Evolutionary conservation across 2,888 invertebrate species (phyloP), one percentile per base, ranked within the genome.

Genomic region (Opisthograptis luteolata): DNA sequence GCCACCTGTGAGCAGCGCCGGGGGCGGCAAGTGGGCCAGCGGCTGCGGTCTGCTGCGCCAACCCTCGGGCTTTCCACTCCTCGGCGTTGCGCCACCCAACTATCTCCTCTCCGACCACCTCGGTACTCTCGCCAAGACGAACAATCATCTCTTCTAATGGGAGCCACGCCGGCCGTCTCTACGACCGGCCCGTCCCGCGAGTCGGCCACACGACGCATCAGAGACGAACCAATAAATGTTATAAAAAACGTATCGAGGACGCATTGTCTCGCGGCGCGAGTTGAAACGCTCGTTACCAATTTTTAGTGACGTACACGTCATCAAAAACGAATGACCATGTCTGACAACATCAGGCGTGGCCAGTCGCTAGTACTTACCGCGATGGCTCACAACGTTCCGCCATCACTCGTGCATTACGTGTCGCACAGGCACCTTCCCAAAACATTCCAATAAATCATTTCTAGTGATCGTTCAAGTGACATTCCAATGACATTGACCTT

Each of bases 111-210:
- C 93, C 14, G 93, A 93, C 74, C 93, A 93, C 66, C 85, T 93
- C 58, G 93, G 93, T 59, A 91, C 92, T 9, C 87, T 92, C 52
- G 88, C 92, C 43, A 91, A 92, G 73, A 85, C 92, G 60, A 93
- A 93, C 78, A 93, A 93, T 81, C 93, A 93, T 81, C 88, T 93
- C 77, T 93, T 93, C 87, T 93, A 93, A 92, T 90, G 79, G 81
- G 77, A 70, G 75, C 76, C 78, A 68, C 57, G 57, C 43, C 60
- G 68, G 64, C 65, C 68, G 66, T 65, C 32, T 32, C 43, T 27
- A 30, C 54, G 50, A 58, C 61, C 62, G 65, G 64, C 64, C 65
- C 65, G 63, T 61, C 62, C 64, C 63, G 17, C 14, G 34, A 39
- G 34, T 40, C 48, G 51, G 20, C 42, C 36, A 27, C 24, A 17